Evolutionary conservation across 1,140 invertebrate species (phyloP), one percentile per base, ranked within the genome.

Genomic region (Ganaspis sp.): DNA sequence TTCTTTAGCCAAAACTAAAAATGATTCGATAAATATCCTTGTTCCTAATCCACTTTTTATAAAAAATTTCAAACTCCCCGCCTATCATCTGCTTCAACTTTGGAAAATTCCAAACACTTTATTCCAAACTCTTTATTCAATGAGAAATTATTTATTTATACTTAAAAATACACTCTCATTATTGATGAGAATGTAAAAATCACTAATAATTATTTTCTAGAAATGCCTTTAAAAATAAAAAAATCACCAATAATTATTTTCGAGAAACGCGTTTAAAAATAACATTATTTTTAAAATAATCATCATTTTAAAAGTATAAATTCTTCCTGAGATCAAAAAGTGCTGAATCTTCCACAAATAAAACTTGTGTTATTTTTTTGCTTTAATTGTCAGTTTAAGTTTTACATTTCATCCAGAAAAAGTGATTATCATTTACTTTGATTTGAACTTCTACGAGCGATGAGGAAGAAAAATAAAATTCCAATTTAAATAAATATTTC

Each of bases 41-140:
- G 83, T 79, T 58, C 81, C 77, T 82, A 82, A 83, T 82, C 81
- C 80, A 81, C 80, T 83, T 83, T 81, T 81, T 29, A 80, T 77
- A 80, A 74, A 3, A 15, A 76, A 78, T 79, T 81, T 73, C 77
- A 53, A 74, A 69, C 77, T 70, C 69, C 42, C 79, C 77, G 70
- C 12, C 23, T 6, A 54, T 21, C 0, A 5, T 17, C 1, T 49
- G 0, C 1, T 49, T 17, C n/a, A 49, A 40, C 11, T 40, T 40
- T 12, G 12, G 12, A 12, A 40, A 40, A 40, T 40, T 34, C n/a
- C n/a, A n/a, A n/a, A n/a, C n/a, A n/a, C n/a, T n/a, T n/a, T n/a
- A n/a, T n/a, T n/a, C n/a, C n/a, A n/a, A n/a, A n/a, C n/a, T n/a
- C n/a, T n/a, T n/a, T n/a, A n/a, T n/a, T n/a, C n/a, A n/a, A n/a